These are phyloP conservation scores for Oncorhynchus keta DNA, from an alignment of 2,113 vertebrate genomes.

Conservation along the genomic window DNA sequence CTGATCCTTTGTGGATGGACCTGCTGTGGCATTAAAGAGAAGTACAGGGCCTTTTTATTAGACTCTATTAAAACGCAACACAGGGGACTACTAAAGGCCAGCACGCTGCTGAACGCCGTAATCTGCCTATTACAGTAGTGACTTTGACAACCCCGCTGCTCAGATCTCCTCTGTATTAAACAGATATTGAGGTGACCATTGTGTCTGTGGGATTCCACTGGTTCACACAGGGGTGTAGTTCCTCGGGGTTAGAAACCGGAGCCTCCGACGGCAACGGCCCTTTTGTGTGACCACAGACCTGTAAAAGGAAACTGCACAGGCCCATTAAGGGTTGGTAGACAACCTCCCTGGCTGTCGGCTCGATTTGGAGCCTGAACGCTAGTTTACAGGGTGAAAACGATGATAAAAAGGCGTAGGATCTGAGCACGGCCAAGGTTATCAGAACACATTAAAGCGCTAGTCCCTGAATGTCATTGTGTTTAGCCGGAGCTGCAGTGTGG, in stretches of 20 bases:
- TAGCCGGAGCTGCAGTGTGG: conserved; percentile 1
- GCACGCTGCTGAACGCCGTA: background rate
- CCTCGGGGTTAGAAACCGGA: background rate
- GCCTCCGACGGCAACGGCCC: background rate
- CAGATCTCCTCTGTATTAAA: background rate
- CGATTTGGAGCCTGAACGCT: conserved; percentile 17
- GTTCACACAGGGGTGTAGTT: background rate
- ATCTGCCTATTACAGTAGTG: conserved; percentile 30
- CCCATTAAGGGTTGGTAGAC: conserved; percentile 30
- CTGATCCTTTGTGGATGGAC: no score
- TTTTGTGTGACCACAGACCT: conserved; percentile 15
- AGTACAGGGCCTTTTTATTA: conserved; percentile 20
- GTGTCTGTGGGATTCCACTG: background rate
- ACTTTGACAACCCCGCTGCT: conserved; percentile 23
- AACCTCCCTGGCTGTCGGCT: conserved; percentile 42
- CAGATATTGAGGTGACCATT: conserved; percentile 14
- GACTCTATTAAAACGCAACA: conserved; percentile 13
- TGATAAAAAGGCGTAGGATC: background rate
- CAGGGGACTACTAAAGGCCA: background rate
- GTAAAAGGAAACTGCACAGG: no score
- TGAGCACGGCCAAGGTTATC: conserved; percentile 28
- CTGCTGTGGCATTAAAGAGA: no score
- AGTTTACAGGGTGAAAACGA: background rate
- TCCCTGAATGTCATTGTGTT: background rate
- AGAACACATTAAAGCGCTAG: conserved; percentile 23